These are phyloP conservation scores for Drosophila suboccidentalis DNA, from an alignment of 2,888 invertebrate species.

Conservation along the genomic window DNA sequence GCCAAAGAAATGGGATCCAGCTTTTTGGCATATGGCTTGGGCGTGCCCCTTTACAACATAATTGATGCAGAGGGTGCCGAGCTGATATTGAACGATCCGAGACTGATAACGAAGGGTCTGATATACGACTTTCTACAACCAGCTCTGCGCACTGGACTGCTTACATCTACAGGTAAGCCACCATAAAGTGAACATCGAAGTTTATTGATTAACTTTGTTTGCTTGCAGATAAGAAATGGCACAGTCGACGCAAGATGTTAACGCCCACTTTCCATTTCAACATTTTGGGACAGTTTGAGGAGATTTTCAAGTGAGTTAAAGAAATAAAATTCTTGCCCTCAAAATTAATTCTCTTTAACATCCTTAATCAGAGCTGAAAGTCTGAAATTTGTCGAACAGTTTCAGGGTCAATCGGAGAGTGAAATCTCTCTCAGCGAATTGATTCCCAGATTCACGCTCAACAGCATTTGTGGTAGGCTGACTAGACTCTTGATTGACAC, in stretches of 20 bases:
- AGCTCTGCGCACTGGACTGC: slow-evolving; percentile 71
- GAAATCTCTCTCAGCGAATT: slow-evolving; percentile 68
- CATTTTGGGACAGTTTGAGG: slow-evolving; percentile 77
- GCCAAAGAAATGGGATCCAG: slow-evolving; percentile 46
- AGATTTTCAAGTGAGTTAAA: slow-evolving; percentile 80
- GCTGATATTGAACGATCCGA: slow-evolving; percentile 70
- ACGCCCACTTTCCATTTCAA: slow-evolving; percentile 83
- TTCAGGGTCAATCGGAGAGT: slow-evolving; percentile 44
- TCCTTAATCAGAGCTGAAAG: slow-evolving; percentile 71
- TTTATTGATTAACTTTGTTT: too few relatives aligned
- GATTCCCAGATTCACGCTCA: slow-evolving; percentile 80
- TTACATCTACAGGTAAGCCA: slow-evolving; percentile 70
- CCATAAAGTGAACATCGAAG: not conserved
- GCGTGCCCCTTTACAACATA: slow-evolving; percentile 63
- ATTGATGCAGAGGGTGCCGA: slow-evolving; percentile 76
- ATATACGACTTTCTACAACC: slow-evolving; percentile 74
- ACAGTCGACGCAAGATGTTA: slow-evolving; percentile 76
- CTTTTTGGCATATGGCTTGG: slow-evolving; percentile 67
- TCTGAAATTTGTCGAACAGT: slow-evolving; percentile 68
- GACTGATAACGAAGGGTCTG: slow-evolving; percentile 70
- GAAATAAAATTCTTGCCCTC: too few relatives aligned
- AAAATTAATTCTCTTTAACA: not conserved
- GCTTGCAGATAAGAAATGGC: slow-evolving; percentile 78
- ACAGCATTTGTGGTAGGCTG: slow-evolving; percentile 76
- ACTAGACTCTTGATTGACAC: not conserved